phyloP scores from a whole-genome alignment of 1,140 invertebrate genomes.

The Scaptomyza graminum region DNA sequence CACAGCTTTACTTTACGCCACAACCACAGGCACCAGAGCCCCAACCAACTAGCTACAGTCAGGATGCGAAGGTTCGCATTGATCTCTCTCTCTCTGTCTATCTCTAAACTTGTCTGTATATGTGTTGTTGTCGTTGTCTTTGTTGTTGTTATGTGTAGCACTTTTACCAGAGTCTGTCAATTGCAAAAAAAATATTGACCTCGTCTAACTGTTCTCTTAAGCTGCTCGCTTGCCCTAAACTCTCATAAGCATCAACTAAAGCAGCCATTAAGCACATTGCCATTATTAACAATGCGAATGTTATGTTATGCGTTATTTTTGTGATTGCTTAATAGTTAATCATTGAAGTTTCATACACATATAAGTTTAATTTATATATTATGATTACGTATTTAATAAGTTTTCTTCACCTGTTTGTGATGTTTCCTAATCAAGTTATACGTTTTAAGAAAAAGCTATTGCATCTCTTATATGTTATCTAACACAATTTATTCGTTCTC shows the following conservation, averaged over 20 bases:
- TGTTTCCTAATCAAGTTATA: conserved; percentile 4
- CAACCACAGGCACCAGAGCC: conserved; percentile 15
- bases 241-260: background rate
- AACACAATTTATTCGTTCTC: conserved; percentile 27
- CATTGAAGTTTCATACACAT: too few relatives aligned
- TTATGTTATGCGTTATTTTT: too few relatives aligned
- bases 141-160: conserved; percentile 66
- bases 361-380: too few relatives aligned
- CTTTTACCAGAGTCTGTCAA: background rate
- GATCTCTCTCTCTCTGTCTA: conserved; percentile 32
- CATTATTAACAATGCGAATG: conserved; percentile 15
- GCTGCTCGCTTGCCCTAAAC: conserved; percentile 24
- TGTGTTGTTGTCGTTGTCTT: conserved; percentile 64
- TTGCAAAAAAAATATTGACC: conserved; percentile 7
- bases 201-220: conserved; percentile 27
- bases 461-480: conserved; percentile 43
- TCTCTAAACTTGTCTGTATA: conserved; percentile 37
- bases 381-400: too few relatives aligned
- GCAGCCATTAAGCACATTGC: conserved; percentile 7
- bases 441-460: background rate
- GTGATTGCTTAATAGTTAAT: too few relatives aligned
- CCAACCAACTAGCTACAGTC: conserved; percentile 56
- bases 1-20: conserved; percentile 50
- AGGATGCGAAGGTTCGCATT: conserved; percentile 81
- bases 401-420: too few relatives aligned